Evolutionary conservation across 1,140 invertebrate species (phyloP).

Genomic region (Bombus confusus): DNA sequence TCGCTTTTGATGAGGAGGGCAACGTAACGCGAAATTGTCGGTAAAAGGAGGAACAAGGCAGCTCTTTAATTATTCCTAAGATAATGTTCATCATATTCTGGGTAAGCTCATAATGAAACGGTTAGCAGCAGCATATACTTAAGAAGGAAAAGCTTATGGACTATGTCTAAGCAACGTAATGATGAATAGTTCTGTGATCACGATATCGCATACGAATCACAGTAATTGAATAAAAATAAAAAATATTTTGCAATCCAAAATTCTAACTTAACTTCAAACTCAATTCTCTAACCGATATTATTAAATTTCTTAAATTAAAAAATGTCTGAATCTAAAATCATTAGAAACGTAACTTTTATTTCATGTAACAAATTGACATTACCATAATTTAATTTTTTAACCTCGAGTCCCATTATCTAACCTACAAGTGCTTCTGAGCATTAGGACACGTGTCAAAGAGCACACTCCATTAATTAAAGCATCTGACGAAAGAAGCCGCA

Average conservation of each 20-base stretch:
- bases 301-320: too few relatives aligned
- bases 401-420: not conserved
- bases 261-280: too few relatives aligned
- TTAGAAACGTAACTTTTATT: too few relatives aligned
- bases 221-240: too few relatives aligned
- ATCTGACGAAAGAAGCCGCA: not conserved
- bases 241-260: not conserved
- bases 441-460: not conserved
- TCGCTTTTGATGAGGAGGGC: too few relatives aligned
- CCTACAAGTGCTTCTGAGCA: not conserved
- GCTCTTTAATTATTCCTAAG: slow-evolving; percentile 20
- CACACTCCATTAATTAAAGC: slow-evolving; percentile 25
- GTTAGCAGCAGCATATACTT: slow-evolving; percentile 1
- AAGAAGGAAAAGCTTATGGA: not conserved
- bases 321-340: too few relatives aligned
- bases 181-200: not conserved
- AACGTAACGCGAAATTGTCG: not conserved
- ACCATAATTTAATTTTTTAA: not conserved
- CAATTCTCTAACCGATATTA: too few relatives aligned
- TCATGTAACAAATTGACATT: too few relatives aligned
- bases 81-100: not conserved
- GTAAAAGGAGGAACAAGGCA: not conserved
- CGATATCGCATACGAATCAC: not conserved
- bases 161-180: not conserved
- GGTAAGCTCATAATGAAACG: not conserved